Percentiles rank a stretch among this genome's conserved stretches.
phyloP scores from a whole-genome alignment of 2,113 vertebrate genomes.

The Chaetodon auriga region DNA sequence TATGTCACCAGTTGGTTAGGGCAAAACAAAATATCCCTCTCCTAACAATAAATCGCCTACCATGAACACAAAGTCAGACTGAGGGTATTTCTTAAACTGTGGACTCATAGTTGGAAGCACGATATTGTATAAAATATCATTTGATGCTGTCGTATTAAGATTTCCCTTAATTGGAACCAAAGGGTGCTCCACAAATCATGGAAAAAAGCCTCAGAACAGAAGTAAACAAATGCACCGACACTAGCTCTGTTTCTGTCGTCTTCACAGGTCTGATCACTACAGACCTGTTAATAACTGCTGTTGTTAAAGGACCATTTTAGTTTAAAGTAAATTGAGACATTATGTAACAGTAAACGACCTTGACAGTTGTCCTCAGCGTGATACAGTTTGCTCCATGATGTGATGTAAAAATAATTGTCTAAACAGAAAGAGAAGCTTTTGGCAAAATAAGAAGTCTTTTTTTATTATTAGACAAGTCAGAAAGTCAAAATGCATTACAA shows the following conservation, averaged over 20 bases:
- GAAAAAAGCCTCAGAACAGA: not conserved
- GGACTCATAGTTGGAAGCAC: not conserved
- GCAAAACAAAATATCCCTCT: not conserved
- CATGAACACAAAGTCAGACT: not conserved
- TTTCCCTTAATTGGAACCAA: not conserved
- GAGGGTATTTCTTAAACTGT: not conserved
- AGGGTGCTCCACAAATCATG: not conserved
- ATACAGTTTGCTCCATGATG: not conserved
- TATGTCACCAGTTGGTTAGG: not conserved
- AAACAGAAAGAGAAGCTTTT: not conserved
- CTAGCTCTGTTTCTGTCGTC: not conserved
- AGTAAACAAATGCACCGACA: not conserved
- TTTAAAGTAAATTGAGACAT: conserved; percentile 30
- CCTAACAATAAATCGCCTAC: not conserved
- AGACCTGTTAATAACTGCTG: conserved; percentile 32
- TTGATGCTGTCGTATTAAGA: not conserved
- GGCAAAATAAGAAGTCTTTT: not conserved
- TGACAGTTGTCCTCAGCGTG: conserved; percentile 21
- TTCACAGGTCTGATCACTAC: conserved; percentile 1
- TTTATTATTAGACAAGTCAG: not conserved
- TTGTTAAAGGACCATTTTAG: conserved; percentile 38
- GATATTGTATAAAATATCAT: not conserved
- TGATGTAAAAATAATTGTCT: conserved; percentile 1
- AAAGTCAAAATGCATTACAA: not conserved
- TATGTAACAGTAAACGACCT: conserved; percentile 22